phyloP scores from a whole-genome alignment of 2,888 invertebrate species.

The Calameuta idolon region DNA sequence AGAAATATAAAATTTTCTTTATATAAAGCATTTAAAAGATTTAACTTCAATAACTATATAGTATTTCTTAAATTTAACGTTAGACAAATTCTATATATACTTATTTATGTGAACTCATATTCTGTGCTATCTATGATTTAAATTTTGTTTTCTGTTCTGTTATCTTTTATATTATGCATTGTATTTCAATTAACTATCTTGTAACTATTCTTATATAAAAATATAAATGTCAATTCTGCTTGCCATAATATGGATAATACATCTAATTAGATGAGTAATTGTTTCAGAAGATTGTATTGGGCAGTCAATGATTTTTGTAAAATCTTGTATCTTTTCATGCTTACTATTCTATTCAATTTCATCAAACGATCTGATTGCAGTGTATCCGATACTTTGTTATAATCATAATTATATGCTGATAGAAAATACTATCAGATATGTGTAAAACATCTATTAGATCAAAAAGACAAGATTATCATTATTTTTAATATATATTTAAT shows the following conservation, averaged over 20 bases:
- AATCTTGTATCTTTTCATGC: too few relatives aligned
- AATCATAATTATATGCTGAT: neutral
- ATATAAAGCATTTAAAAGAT: too few relatives aligned
- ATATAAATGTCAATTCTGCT: too few relatives aligned
- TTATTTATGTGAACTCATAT: too few relatives aligned
- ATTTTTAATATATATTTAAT: neutral
- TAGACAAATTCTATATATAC: too few relatives aligned
- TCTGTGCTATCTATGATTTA: slow-evolving; percentile 7
- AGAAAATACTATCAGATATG: neutral
- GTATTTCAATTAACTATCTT: neutral
- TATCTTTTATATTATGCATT: neutral
- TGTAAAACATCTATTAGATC: neutral
- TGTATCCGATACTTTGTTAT: neutral
- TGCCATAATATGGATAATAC: neutral
- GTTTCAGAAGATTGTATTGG: too few relatives aligned
- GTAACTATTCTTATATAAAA: neutral
- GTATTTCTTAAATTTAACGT: too few relatives aligned
- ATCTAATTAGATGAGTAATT: too few relatives aligned
- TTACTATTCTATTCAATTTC: too few relatives aligned
- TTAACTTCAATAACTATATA: too few relatives aligned
- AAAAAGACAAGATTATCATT: neutral
- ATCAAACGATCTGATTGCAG: neutral
- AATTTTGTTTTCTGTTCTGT: neutral
- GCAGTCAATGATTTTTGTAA: neutral
- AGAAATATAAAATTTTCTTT: too few relatives aligned